phyloP scores from a whole-genome alignment of 2,113 vertebrate species.

The Muscicapa adusta region DNA sequence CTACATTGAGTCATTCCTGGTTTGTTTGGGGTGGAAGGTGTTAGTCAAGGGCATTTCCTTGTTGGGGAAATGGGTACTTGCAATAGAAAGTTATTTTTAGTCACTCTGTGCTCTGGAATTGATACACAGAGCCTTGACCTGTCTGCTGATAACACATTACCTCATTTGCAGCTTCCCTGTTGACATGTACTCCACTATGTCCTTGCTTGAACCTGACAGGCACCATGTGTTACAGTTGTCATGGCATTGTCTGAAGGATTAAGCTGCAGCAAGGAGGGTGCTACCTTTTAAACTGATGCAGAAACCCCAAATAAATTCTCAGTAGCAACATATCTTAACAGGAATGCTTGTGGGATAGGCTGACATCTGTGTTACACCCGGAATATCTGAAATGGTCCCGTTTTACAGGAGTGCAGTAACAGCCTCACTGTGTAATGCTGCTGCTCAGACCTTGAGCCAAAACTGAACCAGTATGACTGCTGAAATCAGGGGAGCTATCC shows the following conservation, averaged over 20 bases:
- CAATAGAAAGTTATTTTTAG: conserved; percentile 70
- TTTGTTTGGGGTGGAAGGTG: conserved; percentile 9
- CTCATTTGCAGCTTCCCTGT: conserved; percentile 58
- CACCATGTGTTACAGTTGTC: not conserved
- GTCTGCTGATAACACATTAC: conserved; percentile 74
- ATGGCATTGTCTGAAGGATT: not conserved
- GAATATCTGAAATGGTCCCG: fast-evolving
- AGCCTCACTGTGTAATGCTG: not conserved
- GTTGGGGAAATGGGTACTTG: conserved; percentile 72
- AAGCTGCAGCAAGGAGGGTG: not conserved
- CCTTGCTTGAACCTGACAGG: conserved; percentile 71
- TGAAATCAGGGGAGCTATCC: not conserved
- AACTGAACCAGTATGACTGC: not conserved
- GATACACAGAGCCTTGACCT: conserved; percentile 66
- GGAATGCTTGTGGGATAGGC: fast-evolving
- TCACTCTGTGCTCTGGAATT: conserved; percentile 16
- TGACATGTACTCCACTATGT: conserved; percentile 41
- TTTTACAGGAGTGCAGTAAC: not conserved
- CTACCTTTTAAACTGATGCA: not conserved
- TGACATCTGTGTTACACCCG: not conserved
- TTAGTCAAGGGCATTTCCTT: conserved; percentile 34
- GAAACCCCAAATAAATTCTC: not conserved
- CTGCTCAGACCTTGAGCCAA: not conserved
- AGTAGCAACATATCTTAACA: not conserved
- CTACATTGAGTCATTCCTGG: not conserved